Base-by-base conservation (phyloP, 1,140 invertebrate genomes). In the Drosophila repletoides region DNA sequence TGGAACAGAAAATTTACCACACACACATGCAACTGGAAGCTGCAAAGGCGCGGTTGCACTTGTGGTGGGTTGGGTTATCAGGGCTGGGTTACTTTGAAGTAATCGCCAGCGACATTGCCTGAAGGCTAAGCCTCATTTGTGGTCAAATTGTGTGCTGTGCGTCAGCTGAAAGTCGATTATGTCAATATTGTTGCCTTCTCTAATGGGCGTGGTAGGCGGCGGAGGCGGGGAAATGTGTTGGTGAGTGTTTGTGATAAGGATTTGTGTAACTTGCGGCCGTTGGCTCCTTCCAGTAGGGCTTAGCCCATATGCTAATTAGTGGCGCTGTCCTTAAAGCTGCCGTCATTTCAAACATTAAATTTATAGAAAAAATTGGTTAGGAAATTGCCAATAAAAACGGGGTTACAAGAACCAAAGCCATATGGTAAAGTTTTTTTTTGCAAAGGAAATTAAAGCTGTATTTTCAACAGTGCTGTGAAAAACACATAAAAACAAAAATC, bases 91-190 rank as follows among this genome's bases (percentile, higher is more conserved):
- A 45, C 79, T 84, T 83, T 84, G 79, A 84, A 84, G 79, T 84
- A 79, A 84, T 49, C 72, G 10, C 31, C 49, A 38, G 43, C 51
- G 63, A 83, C 43, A 45, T 63, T 63, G 79, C 80, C 80, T 60
- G 63, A 46, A 63, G 80, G 75, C 80, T 72, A 84, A 76, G 80
- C 80, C 80, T 84, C 80, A 84, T 84, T 84, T 84, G 80, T 75
- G 80, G 80, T 84, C 77, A 69, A 75, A 84, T 75, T 80, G 80
- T 86, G 75, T 86, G 79, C 68, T 63, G 52, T 76, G 38, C 72
- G 75, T 73, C 80, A 69, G 80, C 80, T 71, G 61, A 86, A 84
- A 86, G 81, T 86, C 80, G 80, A 84, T 84, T 86, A 86, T 80
- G 80, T 84, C 81, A 84, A 84, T 86, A 84, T 84, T 86, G 71